A percentile compares a stretch with the other conserved stretches of the same genome.
Conservation (phyloP, 2,113 vertebrate genomes). For the Saguinus imperator region DNA sequence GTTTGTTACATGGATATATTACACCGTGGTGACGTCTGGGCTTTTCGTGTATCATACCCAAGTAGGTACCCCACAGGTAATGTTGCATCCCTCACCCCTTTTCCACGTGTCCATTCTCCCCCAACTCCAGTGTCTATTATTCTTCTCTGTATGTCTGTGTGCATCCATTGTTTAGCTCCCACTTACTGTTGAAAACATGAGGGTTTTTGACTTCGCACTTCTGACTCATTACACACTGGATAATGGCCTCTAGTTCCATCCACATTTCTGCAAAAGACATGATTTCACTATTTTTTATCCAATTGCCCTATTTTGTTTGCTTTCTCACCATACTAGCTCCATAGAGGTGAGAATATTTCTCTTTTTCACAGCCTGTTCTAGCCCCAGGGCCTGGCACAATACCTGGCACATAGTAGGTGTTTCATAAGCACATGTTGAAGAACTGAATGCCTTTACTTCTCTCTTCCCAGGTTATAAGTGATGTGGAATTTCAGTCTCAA, state of each 20-base stretch:
- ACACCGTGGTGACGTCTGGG: neutral
- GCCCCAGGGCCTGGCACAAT: neutral
- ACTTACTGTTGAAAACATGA: neutral
- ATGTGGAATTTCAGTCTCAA: neutral
- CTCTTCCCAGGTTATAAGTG: neutral
- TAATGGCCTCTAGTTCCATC: neutral
- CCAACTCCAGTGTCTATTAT: neutral
- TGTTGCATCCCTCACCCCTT: neutral
- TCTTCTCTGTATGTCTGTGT: neutral
- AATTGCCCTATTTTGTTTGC: too few species aligned
- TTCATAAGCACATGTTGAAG: neutral
- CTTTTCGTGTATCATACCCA: neutral
- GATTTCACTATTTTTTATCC: neutral
- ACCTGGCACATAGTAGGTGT: neutral
- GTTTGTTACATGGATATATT: too few species aligned
- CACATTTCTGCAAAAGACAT: neutral
- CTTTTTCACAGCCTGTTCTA: neutral
- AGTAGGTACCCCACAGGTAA: too few species aligned
- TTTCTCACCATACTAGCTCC: neutral
- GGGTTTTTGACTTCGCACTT: neutral
- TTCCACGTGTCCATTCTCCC: neutral
- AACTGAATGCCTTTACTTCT: neutral
- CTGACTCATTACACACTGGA: neutral
- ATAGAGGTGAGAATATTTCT: neutral
- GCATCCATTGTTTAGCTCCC: neutral